Conservation (phyloP, 30 jellyfish, hydroid and myxozoan species). For the Hydractinia echinata region DNA sequence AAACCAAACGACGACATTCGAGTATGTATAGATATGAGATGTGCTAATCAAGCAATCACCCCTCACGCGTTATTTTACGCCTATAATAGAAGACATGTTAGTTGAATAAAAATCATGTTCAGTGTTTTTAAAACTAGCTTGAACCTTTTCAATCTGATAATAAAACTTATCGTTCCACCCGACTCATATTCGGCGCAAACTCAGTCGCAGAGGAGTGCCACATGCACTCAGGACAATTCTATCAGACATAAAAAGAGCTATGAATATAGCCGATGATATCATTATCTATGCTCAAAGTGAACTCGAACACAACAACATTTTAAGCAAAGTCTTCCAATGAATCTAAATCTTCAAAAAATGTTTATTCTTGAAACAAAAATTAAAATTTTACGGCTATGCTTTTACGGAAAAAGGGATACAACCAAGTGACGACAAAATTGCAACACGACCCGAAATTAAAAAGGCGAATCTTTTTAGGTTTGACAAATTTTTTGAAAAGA, state of each 20-base stretch:
- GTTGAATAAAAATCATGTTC: not conserved
- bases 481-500: not conserved
- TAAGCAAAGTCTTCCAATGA: not conserved
- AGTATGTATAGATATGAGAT: not conserved
- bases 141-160: not conserved
- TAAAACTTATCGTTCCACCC: not conserved
- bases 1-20: not conserved
- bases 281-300: not conserved
- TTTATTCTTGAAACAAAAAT: not conserved
- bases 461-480: not conserved
- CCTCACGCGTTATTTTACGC: not conserved
- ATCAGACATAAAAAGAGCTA: not conserved
- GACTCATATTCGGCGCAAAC: not conserved
- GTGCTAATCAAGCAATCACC: not conserved
- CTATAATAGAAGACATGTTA: not conserved
- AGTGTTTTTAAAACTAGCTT: not conserved
- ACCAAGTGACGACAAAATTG: not conserved
- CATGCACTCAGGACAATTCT: not conserved
- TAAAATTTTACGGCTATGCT: not conserved
- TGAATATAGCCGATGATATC: constrained; percentile 6
- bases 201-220: not conserved
- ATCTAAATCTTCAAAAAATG: not conserved
- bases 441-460: not conserved
- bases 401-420: not conserved
- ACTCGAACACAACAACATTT: not conserved